phyloP scores from a whole-genome alignment of 2,113 vertebrate species.

The Poecilia latipinna region DNA sequence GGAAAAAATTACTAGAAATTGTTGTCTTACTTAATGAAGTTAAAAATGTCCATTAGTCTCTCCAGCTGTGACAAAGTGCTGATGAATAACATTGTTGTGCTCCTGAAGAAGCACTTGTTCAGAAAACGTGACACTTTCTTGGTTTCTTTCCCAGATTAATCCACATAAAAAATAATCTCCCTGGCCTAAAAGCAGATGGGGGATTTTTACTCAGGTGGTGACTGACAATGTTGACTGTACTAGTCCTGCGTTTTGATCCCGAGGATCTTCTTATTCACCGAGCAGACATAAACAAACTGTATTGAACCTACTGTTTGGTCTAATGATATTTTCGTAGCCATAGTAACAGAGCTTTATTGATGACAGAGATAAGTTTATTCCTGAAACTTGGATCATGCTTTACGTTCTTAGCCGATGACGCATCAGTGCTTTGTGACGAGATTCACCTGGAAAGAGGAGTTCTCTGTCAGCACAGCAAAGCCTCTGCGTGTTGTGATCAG shows the following conservation, averaged over 20 bases:
- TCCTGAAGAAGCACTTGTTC: no score
- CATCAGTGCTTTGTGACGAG: slow-evolving; percentile 14
- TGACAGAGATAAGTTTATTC: slow-evolving; percentile 19
- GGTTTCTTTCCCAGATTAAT: not conserved
- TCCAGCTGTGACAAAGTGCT: not conserved
- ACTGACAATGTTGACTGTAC: not conserved
- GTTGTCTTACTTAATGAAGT: not conserved
- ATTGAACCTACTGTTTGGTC: slow-evolving; percentile 48
- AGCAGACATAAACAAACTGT: not conserved
- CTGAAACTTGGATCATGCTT: slow-evolving; percentile 16
- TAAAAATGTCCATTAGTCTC: not conserved
- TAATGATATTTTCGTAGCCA: slow-evolving; percentile 29
- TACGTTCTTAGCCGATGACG: slow-evolving; percentile 20
- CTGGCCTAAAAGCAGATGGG: not conserved
- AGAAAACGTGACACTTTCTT: not conserved
- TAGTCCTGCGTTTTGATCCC: not conserved
- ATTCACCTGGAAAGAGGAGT: not conserved
- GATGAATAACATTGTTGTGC: not conserved
- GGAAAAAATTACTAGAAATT: not conserved
- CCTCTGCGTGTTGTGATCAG: slow-evolving; percentile 16
- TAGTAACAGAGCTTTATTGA: slow-evolving; percentile 13
- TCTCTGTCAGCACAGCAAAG: slow-evolving; percentile 9
- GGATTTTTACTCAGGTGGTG: not conserved
- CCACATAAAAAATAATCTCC: not conserved
- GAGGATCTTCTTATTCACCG: not conserved